Conservation (phyloP, 2,888 invertebrate genomes). For the Kryphioiulus occultus region DNA sequence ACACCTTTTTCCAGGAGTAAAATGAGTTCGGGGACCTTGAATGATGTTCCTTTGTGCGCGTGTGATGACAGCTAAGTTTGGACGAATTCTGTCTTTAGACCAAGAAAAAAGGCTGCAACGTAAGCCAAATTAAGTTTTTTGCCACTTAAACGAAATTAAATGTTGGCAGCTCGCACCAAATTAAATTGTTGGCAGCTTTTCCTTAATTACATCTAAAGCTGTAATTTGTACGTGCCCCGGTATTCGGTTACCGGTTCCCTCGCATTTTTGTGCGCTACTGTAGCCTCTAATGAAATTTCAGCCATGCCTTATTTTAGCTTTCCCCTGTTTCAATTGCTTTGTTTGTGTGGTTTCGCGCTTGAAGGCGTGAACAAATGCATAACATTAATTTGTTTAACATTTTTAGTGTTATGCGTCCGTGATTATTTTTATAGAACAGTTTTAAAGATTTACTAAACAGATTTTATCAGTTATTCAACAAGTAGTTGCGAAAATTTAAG, state of each 20-base stretch:
- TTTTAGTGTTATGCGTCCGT: too few relatives aligned
- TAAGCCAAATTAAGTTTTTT: conserved; percentile 20
- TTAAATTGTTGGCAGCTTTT: conserved; percentile 20
- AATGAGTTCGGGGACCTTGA: conserved; percentile 39
- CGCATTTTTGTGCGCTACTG: background rate
- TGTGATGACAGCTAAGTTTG: conserved; percentile 33
- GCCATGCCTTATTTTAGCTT: background rate
- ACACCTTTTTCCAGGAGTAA: conserved; percentile 28
- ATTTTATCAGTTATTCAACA: too few relatives aligned
- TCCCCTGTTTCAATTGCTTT: too few relatives aligned
- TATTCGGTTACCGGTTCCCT: background rate
- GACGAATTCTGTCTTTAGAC: conserved; percentile 35
- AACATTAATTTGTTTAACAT: too few relatives aligned
- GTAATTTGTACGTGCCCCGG: background rate
- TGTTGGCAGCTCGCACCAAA: background rate
- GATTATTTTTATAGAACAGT: too few relatives aligned
- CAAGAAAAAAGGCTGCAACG: background rate
- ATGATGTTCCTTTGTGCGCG: background rate
- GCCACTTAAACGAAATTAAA: conserved; percentile 31
- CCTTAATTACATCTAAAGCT: background rate
- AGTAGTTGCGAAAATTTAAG: too few relatives aligned
- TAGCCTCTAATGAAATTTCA: background rate
- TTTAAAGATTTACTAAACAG: too few relatives aligned
- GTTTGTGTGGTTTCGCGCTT: too few relatives aligned
- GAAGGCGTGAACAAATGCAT: too few relatives aligned